Evolutionary conservation across 2,113 vertebrate species (phyloP), one percentile per base, ranked within the genome.

Genomic region (Paraplagusia blochii): DNA sequence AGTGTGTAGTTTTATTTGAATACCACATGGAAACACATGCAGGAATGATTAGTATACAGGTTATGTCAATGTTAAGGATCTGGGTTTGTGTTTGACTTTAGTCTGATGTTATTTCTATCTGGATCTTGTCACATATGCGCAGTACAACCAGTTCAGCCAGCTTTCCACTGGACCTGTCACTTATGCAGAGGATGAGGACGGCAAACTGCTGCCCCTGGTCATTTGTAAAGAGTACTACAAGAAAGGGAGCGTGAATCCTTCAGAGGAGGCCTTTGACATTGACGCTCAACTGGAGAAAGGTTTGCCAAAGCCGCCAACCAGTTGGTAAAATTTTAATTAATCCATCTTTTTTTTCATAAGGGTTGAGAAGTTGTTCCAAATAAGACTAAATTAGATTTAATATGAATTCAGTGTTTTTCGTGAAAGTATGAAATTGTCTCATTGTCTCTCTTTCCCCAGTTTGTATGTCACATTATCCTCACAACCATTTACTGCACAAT

Each of bases 141-240:
- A 98, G 96, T 92, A 95, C 78, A 89, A 66, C 48, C 91, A 81
- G 52, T 70, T 99, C 71, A 89, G 88, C 70, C 90, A 84, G 55
- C 88, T 95, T 62, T 91, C 95, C 9, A 82, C 98, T 69, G 94
- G 93, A 1, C 91, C 92, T 0, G 85, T 98, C 72, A 86, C 76
- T 53, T 97, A 98, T 16, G 87, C 90, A 42, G 86, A 88, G 68
- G 88, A 85, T 46, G 63, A 88, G 8, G 72, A 89, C 22, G 79
- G 87, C 12, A 81, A 88, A 10, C 55, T 76, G 62, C 82, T 89
- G 53, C 93, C 92, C 47, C 73, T 99, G 52, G 81, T 77, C 70
- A 53, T 98, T 29, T 99, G 96, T 79, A 98, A 96, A 64, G 83
- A 92, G 2, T 85, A 92, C 53, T 97, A 95, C 82, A 94, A 83